Evolutionary conservation across 1,140 invertebrate genomes (phyloP), one percentile per base, ranked within the genome.

Genomic region (Cydia strobilella): DNA sequence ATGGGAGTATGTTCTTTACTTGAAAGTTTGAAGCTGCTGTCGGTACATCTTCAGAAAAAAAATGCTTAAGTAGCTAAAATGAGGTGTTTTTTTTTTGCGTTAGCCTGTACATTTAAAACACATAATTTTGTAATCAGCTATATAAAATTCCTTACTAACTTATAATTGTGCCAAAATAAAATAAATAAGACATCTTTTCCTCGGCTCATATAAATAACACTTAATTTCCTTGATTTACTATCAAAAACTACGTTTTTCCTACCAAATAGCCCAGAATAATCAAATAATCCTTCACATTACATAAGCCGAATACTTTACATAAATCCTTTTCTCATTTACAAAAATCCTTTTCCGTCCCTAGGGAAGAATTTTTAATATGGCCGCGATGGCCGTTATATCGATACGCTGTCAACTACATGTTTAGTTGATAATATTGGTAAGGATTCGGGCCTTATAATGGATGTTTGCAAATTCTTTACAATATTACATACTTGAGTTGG

Each of bases 361-460:
- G 48, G n/a, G n/a, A n/a, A 18, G 48, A 51, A 51, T 51, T 51
- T 51, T 51, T 51, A 51, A 51, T 51, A 51, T 51, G 15, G 48
- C 48, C 48, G n/a, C 0, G 18, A 51, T 18, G 15, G 48, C 48
- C 48, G 48, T 1, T n/a, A 51, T 51, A 51, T 51, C 48, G n/a
- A 51, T 51, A 7, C n/a, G 48, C 48, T 51, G 48, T 51, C 48
- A 51, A 51, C n/a, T 51, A 51, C 4, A 51, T 51, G 48, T 51
- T 51, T 51, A 51, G n/a, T 51, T 51, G 48, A 51, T 51, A 48
- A 48, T 15, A 51, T 51, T 51, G 48, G 48, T 18, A 51, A 51
- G 15, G 63, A 23, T 25, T 65, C 23, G 20, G 63, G 23, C 18
- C 27, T 2, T 13, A 13, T 27, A 65, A 65, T 51, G 48, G 48